Conservation (phyloP, 2,888 invertebrate genomes). For the Tetranychus piercei region DNA sequence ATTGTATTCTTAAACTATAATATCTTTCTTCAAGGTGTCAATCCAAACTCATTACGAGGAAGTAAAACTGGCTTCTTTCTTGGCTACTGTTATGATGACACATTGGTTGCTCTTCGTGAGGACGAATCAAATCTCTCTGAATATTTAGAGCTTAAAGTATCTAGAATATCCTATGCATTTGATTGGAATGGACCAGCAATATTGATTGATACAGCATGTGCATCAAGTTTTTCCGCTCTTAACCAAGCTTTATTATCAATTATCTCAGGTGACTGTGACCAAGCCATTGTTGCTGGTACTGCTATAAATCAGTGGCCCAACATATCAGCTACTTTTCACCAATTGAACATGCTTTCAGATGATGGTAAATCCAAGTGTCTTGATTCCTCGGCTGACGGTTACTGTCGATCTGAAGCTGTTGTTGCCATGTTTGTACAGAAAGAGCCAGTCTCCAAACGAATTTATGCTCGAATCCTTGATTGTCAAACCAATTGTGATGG, state of each 20-base stretch:
- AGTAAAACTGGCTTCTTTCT: conserved; percentile 82
- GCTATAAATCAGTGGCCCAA: conserved; percentile 37
- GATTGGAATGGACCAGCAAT: conserved; percentile 51
- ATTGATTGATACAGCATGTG: conserved; percentile 22
- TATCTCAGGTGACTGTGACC: conserved; percentile 45
- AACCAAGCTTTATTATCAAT: conserved; percentile 36
- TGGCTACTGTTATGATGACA: conserved; percentile 37
- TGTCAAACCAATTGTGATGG: conserved; percentile 85
- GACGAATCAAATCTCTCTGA: conserved; percentile 42
- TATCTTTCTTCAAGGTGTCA: conserved; percentile 39
- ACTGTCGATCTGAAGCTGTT: conserved; percentile 59
- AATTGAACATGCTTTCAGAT: conserved; percentile 37
- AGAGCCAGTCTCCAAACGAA: conserved; percentile 43
- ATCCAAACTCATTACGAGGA: conserved; percentile 64
- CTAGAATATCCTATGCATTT: conserved; percentile 76
- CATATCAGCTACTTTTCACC: conserved; percentile 37
- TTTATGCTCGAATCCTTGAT: conserved; percentile 68
- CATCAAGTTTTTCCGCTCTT: conserved; percentile 20
- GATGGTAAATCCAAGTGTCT: conserved; percentile 35
- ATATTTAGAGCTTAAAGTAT: conserved; percentile 38
- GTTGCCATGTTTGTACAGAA: conserved; percentile 53
- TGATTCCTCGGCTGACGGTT: conserved; percentile 46
- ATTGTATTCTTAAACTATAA: background rate
- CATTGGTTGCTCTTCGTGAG: conserved; percentile 45
- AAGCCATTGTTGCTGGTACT: conserved; percentile 38